Percentiles rank a stretch among this genome's conserved stretches.
Evolutionary conservation across 2,888 invertebrate genomes (phyloP).

Genomic region (Dastarcus helophoroides): DNA sequence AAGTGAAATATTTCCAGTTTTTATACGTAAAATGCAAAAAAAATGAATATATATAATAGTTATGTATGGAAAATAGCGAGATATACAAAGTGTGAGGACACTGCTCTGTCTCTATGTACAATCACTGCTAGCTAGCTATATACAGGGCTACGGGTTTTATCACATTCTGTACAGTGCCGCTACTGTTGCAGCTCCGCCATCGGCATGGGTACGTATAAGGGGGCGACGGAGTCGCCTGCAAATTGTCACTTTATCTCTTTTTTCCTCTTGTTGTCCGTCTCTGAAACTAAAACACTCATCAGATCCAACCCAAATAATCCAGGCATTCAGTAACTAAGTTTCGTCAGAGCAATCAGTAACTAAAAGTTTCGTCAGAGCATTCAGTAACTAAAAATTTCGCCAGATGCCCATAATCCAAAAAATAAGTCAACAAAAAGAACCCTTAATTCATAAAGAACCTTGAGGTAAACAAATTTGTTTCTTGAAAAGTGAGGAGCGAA

Average conservation of each 20-base stretch:
- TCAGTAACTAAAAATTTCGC: no score
- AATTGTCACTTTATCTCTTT: slow-evolving; percentile 40
- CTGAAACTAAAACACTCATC: slow-evolving; percentile 21
- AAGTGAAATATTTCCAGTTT: slow-evolving; percentile 26
- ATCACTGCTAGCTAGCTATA: slow-evolving; percentile 32
- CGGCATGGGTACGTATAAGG: slow-evolving; percentile 17
- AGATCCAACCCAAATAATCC: no score
- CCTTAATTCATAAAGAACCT: no score
- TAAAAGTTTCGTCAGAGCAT: no score
- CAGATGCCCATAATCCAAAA: no score
- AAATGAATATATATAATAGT: slow-evolving; percentile 21
- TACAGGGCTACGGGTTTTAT: slow-evolving; percentile 10
- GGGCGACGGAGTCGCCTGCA: slow-evolving; percentile 13
- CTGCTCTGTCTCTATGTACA: slow-evolving; percentile 28
- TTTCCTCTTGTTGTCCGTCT: slow-evolving; percentile 36
- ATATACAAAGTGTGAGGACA: slow-evolving; percentile 19
- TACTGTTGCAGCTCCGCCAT: slow-evolving; percentile 17
- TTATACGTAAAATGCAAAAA: slow-evolving; percentile 36
- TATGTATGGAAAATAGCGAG: slow-evolving; percentile 33
- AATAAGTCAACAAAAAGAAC: no score
- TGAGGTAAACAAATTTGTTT: no score
- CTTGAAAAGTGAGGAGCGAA: no score
- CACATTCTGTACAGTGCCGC: slow-evolving; percentile 14
- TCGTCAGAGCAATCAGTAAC: no score
- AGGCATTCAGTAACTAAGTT: no score